These are phyloP conservation scores for Nymphicus hollandicus DNA, from an alignment of 2,113 vertebrate genomes.

Conservation along the genomic window DNA sequence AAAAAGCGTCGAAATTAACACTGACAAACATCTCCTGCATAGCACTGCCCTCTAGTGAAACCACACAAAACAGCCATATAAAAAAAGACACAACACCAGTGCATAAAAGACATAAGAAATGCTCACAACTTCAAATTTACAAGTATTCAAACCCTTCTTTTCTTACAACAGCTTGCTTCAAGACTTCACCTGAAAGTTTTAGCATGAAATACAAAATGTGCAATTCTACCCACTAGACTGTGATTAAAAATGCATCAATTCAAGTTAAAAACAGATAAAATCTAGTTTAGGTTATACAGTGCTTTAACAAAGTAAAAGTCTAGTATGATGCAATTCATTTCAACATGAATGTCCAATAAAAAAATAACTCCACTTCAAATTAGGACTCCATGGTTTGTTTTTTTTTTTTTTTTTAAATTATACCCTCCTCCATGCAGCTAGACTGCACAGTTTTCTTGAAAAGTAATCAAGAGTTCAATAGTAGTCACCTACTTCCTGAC, in stretches of 20 bases:
- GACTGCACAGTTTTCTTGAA: not conserved
- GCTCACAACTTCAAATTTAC: not conserved
- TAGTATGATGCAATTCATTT: not conserved
- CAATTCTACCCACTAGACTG: not conserved
- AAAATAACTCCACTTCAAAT: not conserved
- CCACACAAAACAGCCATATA: not conserved
- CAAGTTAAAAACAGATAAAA: not conserved
- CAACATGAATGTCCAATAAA: not conserved
- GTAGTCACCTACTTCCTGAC: not conserved
- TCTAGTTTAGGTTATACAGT: not conserved
- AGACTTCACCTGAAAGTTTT: not conserved
- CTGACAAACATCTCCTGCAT: conserved; percentile 76
- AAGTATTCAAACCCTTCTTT: not conserved
- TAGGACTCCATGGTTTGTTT: not conserved
- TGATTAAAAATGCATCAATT: not conserved
- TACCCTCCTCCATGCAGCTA: not conserved
- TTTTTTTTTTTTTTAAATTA: not conserved
- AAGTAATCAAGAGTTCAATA: not conserved
- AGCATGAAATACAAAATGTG: not conserved
- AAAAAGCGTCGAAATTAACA: not conserved
- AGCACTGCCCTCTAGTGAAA: conserved; percentile 87
- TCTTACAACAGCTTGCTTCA: not conserved
- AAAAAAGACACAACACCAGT: not conserved
- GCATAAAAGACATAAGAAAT: not conserved
- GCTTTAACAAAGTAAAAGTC: not conserved